Conservation (phyloP, 1,140 invertebrate species). For the Coenobita brevimanus region DNA sequence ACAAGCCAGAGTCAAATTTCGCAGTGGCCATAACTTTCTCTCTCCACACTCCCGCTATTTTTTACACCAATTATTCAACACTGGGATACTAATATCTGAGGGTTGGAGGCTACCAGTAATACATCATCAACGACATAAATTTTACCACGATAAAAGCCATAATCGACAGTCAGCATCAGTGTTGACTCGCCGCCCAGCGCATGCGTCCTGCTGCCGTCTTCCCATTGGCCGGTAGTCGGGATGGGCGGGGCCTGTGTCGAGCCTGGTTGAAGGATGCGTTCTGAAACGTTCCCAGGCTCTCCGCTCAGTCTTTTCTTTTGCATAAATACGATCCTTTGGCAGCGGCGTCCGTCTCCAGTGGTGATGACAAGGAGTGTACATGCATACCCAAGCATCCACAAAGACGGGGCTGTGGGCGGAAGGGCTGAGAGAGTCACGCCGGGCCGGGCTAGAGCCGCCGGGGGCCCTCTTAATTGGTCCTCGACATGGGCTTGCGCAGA, state of each 20-base stretch:
- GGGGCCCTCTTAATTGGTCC: no score
- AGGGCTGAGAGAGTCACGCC: background rate
- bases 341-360: slow-evolving; percentile 47
- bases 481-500: no score
- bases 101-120: slow-evolving; percentile 19
- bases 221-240: background rate
- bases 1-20: background rate
- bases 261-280: slow-evolving; percentile 34
- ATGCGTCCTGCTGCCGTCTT: background rate
- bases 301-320: slow-evolving; percentile 52
- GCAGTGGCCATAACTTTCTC: background rate
- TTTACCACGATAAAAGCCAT: background rate
- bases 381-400: slow-evolving; percentile 40
- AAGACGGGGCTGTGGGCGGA: slow-evolving; percentile 12
- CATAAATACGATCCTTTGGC: slow-evolving; percentile 51
- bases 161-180: background rate
- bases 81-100: background rate
- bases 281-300: slow-evolving; percentile 42
- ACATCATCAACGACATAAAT: slow-evolving; percentile 21
- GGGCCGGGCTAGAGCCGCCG: background rate
- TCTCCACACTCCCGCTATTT: background rate
- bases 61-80: background rate
- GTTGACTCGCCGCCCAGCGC: background rate
- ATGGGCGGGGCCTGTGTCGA: slow-evolving; percentile 18
- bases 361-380: slow-evolving; percentile 46